phyloP scores from a whole-genome alignment of 1,140 invertebrate genomes.

The Drosophila nigromelanica region DNA sequence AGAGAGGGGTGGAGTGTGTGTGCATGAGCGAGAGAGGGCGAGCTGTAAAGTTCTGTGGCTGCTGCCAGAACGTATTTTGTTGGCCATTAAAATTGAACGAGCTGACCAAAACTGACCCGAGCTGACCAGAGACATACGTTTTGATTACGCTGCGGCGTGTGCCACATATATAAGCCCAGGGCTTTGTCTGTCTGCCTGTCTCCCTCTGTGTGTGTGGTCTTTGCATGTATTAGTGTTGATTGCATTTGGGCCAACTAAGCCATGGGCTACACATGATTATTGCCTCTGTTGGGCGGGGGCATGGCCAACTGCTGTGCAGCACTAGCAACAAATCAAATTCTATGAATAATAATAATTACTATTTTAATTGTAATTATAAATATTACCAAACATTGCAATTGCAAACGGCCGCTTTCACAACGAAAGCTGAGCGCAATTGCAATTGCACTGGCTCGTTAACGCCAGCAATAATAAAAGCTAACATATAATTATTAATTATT shows the following conservation, averaged over 20 bases:
- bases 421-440: slow-evolving; percentile 36
- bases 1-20: neutral
- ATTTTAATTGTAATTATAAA: slow-evolving; percentile 22
- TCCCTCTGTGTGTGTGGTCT: slow-evolving; percentile 5
- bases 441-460: slow-evolving; percentile 30
- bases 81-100: slow-evolving; percentile 64
- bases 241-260: slow-evolving; percentile 49
- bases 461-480: slow-evolving; percentile 4
- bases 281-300: neutral
- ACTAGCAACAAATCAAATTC: slow-evolving; percentile 40
- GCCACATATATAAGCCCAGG: slow-evolving; percentile 43
- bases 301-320: neutral
- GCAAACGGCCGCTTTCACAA: slow-evolving; percentile 48
- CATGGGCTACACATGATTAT: slow-evolving; percentile 41
- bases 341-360: slow-evolving; percentile 28
- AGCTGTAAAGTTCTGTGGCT: slow-evolving; percentile 21
- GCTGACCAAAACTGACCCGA: slow-evolving; percentile 18
- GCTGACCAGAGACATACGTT: slow-evolving; percentile 55
- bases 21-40: slow-evolving; percentile 1
- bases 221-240: slow-evolving; percentile 44
- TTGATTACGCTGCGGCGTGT: slow-evolving; percentile 58
- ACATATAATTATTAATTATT: slow-evolving; percentile 18
- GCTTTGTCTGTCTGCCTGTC: slow-evolving; percentile 27
- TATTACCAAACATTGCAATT: slow-evolving; percentile 29
- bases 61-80: slow-evolving; percentile 44